Evolutionary conservation across 2,888 invertebrate species (phyloP).

Genomic region (Parnassius mnemosyne): DNA sequence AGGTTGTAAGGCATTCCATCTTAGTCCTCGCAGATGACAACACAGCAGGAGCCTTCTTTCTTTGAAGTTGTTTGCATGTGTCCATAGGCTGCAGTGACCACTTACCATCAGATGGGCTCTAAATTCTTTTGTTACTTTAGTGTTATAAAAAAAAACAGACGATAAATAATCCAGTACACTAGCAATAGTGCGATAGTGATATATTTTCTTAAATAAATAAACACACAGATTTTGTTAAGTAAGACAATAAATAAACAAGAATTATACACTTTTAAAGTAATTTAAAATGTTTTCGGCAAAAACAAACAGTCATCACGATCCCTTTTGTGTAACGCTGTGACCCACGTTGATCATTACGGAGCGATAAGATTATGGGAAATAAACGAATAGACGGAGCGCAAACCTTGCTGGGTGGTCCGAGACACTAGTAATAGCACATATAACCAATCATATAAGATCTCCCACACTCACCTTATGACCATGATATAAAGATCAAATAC

Average conservation of each 20-base stretch:
- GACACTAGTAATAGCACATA: conserved; percentile 44
- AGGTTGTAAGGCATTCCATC: no score
- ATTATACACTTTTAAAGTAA: background rate
- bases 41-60: no score
- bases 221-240: no score
- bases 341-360: conserved; percentile 55
- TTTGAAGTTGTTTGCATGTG: no score
- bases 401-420: conserved; percentile 67
- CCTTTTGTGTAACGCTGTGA: conserved; percentile 43
- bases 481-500: conserved; percentile 26
- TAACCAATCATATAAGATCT: conserved; percentile 53
- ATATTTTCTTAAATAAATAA: no score
- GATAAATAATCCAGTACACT: no score
- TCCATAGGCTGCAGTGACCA: no score
- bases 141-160: no score
- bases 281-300: conserved; percentile 11
- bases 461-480: conserved; percentile 31
- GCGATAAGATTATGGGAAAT: conserved; percentile 70
- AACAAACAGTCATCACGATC: conserved; percentile 34
- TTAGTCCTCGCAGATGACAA: no score
- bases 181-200: no score
- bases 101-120: no score
- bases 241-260: conserved; percentile 13
- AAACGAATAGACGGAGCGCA: conserved; percentile 51
- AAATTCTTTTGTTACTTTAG: no score